A percentile compares a stretch with the other conserved stretches of the same genome.
These are phyloP conservation scores for Panagrolaimus sp. DNA, from an alignment of 1,140 invertebrate genomes.

Conservation along the genomic window DNA sequence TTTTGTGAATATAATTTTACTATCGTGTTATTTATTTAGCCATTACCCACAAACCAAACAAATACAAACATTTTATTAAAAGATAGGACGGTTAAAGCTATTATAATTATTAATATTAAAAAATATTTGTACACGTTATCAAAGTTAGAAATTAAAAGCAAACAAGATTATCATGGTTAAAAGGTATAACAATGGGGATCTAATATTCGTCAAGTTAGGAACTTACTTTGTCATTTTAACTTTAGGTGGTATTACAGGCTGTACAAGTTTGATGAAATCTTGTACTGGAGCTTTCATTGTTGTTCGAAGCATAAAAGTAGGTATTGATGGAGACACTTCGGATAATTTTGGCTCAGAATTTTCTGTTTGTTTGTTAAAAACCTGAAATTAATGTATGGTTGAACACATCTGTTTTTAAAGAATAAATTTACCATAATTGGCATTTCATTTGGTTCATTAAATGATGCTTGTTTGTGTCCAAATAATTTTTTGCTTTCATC, in stretches of 20 bases:
- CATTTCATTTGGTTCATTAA: neutral
- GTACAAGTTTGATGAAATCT: neutral
- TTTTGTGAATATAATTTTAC: neutral
- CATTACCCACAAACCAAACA: neutral
- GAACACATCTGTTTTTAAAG: neutral
- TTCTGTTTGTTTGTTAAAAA: constrained; percentile 4
- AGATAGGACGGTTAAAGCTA: too few species aligned
- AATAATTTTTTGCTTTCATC: neutral
- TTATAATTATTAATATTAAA: neutral
- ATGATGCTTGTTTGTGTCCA: neutral
- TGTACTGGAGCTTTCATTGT: neutral
- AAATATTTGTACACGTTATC: neutral
- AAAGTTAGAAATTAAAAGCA: neutral
- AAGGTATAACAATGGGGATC: neutral
- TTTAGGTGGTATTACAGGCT: neutral
- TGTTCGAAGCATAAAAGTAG: neutral
- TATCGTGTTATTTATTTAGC: neutral
- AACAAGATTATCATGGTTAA: neutral
- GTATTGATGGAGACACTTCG: neutral
- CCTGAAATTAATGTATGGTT: neutral
- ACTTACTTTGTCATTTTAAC: constrained; percentile 7
- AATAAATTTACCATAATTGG: neutral
- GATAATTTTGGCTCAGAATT: neutral
- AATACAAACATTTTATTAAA: too few species aligned
- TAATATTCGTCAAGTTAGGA: neutral